A percentile compares a stretch with the other conserved stretches of the same genome.
These are phyloP conservation scores for Blastobasis adustella DNA, from an alignment of 2,888 invertebrate species.

Conservation along the genomic window DNA sequence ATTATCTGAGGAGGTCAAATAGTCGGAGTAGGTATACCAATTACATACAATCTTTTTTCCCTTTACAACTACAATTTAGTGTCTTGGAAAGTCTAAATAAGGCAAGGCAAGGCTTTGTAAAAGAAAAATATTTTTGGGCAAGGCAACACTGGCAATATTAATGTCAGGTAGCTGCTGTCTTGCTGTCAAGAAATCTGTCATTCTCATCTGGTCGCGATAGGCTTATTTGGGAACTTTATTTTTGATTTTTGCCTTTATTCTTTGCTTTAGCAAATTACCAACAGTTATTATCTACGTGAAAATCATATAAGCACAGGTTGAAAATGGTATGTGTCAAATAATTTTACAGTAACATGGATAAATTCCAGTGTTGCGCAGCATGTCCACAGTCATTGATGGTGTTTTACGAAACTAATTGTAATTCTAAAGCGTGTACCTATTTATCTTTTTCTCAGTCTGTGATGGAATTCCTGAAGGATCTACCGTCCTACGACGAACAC, in stretches of 20 bases:
- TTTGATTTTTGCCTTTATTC: conserved; percentile 40
- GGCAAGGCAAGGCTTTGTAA: no score
- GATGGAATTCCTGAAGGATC: conserved; percentile 91
- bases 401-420: no score
- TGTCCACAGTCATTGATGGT: conserved; percentile 28
- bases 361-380: conserved; percentile 23
- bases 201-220: conserved; percentile 45
- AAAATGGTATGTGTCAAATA: conserved; percentile 40
- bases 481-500: conserved; percentile 92
- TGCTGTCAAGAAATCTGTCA: conserved; percentile 26
- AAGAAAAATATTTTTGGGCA: no score
- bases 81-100: no score
- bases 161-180: no score
- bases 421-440: conserved; percentile 2
- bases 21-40: no score
- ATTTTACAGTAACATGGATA: conserved; percentile 2
- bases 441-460: conserved; percentile 79
- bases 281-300: no score
- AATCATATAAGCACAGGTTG: no score
- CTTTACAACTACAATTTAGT: no score
- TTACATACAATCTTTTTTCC: no score
- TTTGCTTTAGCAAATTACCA: conserved; percentile 26
- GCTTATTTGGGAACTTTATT: conserved; percentile 37
- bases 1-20: no score
- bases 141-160: no score